Conservation (phyloP, 2,888 invertebrate species). For the Cinara cedri region DNA sequence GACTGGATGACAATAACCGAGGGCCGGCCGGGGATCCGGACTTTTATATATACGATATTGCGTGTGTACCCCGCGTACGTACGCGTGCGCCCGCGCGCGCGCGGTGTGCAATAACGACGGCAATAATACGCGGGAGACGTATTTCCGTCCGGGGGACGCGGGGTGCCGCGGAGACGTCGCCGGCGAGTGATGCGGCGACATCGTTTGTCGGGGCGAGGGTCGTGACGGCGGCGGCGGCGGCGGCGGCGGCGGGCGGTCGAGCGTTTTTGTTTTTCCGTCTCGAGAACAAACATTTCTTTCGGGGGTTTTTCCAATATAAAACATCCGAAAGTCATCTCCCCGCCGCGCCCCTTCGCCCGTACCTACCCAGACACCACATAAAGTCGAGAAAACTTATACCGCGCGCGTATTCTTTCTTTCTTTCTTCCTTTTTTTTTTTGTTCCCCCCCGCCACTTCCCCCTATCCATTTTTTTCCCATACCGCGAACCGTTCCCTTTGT, state of each 20-base stretch:
- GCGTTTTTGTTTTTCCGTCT: conserved; percentile 54
- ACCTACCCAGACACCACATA: conserved; percentile 44
- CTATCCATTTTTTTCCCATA: conserved; percentile 16
- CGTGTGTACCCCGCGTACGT: too few species aligned
- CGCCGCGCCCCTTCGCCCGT: conserved; percentile 11
- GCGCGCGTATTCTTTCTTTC: conserved; percentile 34
- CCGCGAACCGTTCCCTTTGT: conserved; percentile 41
- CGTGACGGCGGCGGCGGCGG: conserved; percentile 27
- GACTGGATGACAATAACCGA: conserved; percentile 56
- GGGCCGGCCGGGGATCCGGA: conserved; percentile 22
- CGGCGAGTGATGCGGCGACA: conserved; percentile 45
- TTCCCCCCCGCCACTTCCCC: not conserved
- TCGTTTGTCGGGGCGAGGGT: conserved; percentile 51
- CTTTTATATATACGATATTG: conserved; percentile 15
- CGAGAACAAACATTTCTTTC: conserved; percentile 46
- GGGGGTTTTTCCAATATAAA: conserved; percentile 55
- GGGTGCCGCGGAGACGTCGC: conserved; percentile 30
- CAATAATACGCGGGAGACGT: too few species aligned
- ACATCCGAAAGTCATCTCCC: conserved; percentile 46
- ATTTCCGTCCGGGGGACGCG: too few species aligned
- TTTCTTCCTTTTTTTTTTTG: not conserved
- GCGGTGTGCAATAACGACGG: too few species aligned
- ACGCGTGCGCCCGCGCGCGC: not conserved
- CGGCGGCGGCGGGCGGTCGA: not conserved
- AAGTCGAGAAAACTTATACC: conserved; percentile 46